A percentile compares a stretch with the other conserved stretches of the same genome.
These are phyloP conservation scores for Archilochus colubris DNA, from an alignment of 2,113 vertebrate genomes.

Conservation along the genomic window DNA sequence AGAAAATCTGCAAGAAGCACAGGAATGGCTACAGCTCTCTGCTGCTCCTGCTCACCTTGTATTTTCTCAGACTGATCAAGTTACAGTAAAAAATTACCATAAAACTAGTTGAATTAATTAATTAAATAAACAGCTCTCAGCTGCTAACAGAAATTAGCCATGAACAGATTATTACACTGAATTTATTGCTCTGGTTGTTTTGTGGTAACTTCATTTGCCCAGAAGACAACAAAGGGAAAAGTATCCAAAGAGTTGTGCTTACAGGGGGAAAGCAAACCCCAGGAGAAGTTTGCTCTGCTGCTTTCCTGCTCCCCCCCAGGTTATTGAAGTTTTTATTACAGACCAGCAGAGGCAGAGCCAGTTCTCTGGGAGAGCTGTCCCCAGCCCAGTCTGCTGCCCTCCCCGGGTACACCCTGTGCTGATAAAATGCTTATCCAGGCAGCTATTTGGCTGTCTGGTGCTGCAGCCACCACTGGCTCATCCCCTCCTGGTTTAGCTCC, in stretches of 20 bases:
- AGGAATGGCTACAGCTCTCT: neutral
- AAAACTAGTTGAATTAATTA: neutral
- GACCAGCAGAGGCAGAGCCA: fast-evolving
- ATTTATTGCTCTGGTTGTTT: fast-evolving
- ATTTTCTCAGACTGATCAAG: neutral
- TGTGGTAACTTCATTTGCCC: neutral
- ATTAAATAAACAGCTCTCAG: neutral
- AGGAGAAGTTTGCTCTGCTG: neutral
- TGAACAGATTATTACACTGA: fast-evolving
- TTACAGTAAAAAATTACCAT: neutral
- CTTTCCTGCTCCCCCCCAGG: fast-evolving
- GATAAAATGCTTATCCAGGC: neutral
- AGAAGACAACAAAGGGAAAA: neutral
- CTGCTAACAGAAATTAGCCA: neutral
- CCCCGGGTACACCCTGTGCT: neutral
- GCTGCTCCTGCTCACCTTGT: neutral
- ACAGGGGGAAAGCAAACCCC: neutral
- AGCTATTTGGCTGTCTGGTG: neutral
- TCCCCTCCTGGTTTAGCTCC: neutral
- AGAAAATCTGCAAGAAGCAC: neutral
- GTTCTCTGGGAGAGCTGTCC: neutral
- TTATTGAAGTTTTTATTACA: fast-evolving
- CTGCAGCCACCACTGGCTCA: neutral
- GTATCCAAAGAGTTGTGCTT: neutral
- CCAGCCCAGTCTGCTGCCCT: neutral